A percentile compares a stretch with the other conserved stretches of the same genome.
Evolutionary conservation across 2,888 invertebrate species (phyloP).

Genomic region (Tenthredo mesomela): DNA sequence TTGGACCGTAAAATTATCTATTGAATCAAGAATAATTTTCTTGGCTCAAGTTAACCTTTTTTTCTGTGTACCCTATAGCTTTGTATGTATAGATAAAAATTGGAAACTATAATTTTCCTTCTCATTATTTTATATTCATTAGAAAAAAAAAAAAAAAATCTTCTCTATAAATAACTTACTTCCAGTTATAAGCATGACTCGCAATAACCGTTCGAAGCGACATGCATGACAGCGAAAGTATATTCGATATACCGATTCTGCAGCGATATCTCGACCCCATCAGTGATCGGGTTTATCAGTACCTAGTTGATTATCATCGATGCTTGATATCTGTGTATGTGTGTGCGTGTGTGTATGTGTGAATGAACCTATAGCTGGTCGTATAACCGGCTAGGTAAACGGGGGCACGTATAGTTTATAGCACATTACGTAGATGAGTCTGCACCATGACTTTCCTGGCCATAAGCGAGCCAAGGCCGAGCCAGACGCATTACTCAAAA

Average conservation of each 20-base stretch:
- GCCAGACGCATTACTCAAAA: slow-evolving; percentile 44
- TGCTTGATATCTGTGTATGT: background rate
- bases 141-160: too few relatives aligned
- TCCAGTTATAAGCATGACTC: background rate
- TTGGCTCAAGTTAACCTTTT: too few relatives aligned
- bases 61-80: too few relatives aligned
- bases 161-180: background rate
- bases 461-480: background rate
- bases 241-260: background rate
- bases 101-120: background rate
- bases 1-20: too few relatives aligned
- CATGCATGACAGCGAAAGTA: background rate
- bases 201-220: background rate
- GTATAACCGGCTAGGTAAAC: slow-evolving; percentile 6
- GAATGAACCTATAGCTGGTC: background rate
- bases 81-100: background rate
- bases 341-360: background rate
- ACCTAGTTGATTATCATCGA: background rate
- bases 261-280: background rate
- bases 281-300: slow-evolving; percentile 32
- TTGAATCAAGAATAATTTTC: too few relatives aligned
- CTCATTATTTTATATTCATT: too few relatives aligned
- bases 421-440: slow-evolving; percentile 34
- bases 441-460: slow-evolving; percentile 28
- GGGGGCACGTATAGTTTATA: slow-evolving; percentile 25